phyloP scores from a whole-genome alignment of 2,113 vertebrate genomes.

The Brachirus orientalis region DNA sequence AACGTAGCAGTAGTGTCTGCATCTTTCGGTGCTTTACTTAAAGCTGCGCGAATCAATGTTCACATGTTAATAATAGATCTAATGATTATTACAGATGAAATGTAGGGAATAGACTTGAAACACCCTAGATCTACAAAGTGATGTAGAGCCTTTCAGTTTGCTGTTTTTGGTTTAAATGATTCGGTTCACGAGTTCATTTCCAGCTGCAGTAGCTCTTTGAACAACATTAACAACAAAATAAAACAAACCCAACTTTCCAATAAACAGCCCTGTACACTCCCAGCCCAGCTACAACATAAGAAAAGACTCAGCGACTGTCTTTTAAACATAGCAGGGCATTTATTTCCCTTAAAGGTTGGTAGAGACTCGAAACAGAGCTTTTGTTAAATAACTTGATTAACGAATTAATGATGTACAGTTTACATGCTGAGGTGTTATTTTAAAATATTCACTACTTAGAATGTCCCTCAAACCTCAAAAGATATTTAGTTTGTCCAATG shows the following conservation, averaged over 20 bases:
- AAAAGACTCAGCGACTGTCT: not conserved
- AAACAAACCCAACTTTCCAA: not conserved
- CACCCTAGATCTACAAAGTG: not conserved
- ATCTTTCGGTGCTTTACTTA: slow-evolving; percentile 14
- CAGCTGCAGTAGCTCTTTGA: not conserved
- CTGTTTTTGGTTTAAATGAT: slow-evolving; percentile 1
- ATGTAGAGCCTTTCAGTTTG: not conserved
- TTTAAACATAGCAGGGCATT: not conserved
- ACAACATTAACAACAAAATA: not conserved
- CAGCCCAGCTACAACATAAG: not conserved
- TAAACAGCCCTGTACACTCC: not conserved
- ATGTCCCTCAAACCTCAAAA: no score
- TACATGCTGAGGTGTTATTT: no score
- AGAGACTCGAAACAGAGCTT: slow-evolving; percentile 5
- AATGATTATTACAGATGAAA: not conserved
- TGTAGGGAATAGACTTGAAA: not conserved
- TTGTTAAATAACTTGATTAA: no score
- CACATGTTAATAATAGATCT: not conserved
- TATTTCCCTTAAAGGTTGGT: not conserved
- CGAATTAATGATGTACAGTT: no score
- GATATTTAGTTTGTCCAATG: no score
- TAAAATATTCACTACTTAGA: no score
- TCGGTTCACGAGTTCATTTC: slow-evolving; percentile 5
- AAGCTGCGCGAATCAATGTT: slow-evolving; percentile 17
- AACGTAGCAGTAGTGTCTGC: not conserved